A percentile compares a stretch with the other conserved stretches of the same genome.
Evolutionary conservation across 2,113 vertebrate genomes (phyloP).

Genomic region (Archocentrus centrarchus): DNA sequence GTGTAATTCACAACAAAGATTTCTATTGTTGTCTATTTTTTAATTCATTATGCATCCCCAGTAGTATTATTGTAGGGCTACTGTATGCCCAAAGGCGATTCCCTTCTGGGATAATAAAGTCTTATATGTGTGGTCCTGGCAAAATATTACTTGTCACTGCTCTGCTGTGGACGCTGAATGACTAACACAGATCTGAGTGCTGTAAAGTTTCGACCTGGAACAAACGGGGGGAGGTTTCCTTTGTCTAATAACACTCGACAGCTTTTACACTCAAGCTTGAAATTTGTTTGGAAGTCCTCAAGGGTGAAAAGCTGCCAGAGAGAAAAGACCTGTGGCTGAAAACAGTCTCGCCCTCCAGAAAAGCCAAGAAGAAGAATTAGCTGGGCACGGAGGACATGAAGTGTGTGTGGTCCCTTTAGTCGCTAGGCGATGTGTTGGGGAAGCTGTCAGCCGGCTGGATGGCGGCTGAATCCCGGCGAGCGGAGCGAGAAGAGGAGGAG

Average conservation of each 20-base stretch:
- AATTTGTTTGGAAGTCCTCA: constrained; percentile 71
- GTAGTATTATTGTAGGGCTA: background rate
- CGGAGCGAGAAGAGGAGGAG: constrained; percentile 43
- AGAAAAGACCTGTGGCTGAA: constrained; percentile 53
- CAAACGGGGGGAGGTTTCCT: constrained; percentile 39
- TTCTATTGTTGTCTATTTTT: background rate
- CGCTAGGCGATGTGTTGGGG: constrained; percentile 52
- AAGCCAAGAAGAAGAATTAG: constrained; percentile 62
- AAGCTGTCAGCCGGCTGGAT: constrained; percentile 65
- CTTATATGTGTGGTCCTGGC: constrained; percentile 11
- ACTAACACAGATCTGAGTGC: background rate
- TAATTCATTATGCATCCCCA: background rate
- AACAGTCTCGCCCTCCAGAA: constrained; percentile 43
- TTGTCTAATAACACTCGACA: constrained; percentile 58
- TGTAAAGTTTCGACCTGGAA: constrained; percentile 3
- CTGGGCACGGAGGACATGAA: constrained; percentile 28
- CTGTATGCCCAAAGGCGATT: background rate
- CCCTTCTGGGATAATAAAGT: background rate
- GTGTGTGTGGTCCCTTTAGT: constrained; percentile 77
- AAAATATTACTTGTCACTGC: background rate
- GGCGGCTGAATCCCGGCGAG: constrained; percentile 48
- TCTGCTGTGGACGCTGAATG: background rate
- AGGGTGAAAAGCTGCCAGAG: constrained; percentile 53
- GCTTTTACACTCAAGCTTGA: constrained; percentile 67
- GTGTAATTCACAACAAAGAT: background rate